Percentiles rank a stretch among this genome's conserved stretches.
These are phyloP conservation scores for Scomber scombrus DNA, from an alignment of 2,113 vertebrate genomes.

Conservation along the genomic window DNA sequence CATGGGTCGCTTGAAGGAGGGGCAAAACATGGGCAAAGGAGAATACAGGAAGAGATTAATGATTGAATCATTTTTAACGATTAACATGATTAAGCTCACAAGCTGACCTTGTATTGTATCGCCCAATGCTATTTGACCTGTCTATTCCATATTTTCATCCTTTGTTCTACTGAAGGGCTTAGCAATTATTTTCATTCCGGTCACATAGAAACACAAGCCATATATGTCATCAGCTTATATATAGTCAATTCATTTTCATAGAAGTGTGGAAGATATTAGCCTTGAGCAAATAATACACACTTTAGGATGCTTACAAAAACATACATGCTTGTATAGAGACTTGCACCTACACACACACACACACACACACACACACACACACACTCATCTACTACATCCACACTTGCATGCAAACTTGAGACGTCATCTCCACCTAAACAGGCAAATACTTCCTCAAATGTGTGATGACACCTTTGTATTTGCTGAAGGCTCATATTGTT, in stretches of 20 bases:
- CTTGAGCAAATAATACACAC: not conserved
- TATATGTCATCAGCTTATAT: constrained; percentile 37
- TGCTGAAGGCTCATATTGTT: constrained; percentile 39
- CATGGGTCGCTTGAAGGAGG: constrained; percentile 56
- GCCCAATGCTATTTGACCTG: constrained; percentile 29
- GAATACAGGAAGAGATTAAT: constrained; percentile 61
- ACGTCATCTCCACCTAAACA: not conserved
- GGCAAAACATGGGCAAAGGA: constrained; percentile 52
- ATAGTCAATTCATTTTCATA: constrained; percentile 16
- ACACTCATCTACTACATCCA: not conserved
- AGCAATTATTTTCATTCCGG: constrained; percentile 76
- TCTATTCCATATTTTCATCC: constrained; percentile 54
- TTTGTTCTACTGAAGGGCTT: constrained; percentile 39
- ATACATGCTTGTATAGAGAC: not conserved
- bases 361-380: not conserved
- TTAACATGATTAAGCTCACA: constrained; percentile 49
- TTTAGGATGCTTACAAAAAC: constrained; percentile 28
- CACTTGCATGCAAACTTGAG: constrained; percentile 6
- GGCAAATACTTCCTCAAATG: constrained; percentile 40
- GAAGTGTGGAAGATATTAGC: constrained; percentile 22
- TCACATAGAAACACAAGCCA: constrained; percentile 56
- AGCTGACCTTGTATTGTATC: constrained; percentile 56
- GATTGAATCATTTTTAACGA: constrained; percentile 53
- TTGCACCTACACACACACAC: not conserved
- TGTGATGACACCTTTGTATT: constrained; percentile 46